Percentiles rank a stretch among this genome's conserved stretches.
Evolutionary conservation across 2,888 invertebrate genomes (phyloP).

Genomic region (Bombylius discolor): DNA sequence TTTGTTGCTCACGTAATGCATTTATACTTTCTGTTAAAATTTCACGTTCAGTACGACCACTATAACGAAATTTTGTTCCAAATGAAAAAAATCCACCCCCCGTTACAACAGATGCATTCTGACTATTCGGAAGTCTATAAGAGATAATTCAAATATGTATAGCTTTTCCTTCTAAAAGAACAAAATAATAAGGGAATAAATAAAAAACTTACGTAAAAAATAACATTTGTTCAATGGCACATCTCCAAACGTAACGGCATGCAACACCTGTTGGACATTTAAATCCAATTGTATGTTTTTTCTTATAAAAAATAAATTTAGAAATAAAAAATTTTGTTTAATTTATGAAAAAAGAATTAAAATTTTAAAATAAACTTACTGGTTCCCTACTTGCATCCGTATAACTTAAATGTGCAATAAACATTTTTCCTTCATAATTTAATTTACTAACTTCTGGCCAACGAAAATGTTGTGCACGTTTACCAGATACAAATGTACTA

Average conservation of each 20-base stretch:
- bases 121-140: constrained; percentile 67
- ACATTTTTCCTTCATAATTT: constrained; percentile 96
- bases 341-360: no score
- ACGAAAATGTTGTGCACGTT: constrained; percentile 87
- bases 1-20: constrained; percentile 47
- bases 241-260: constrained; percentile 93
- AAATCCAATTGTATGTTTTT: constrained; percentile 89
- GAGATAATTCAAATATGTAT: background rate
- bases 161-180: background rate
- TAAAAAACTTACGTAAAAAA: constrained; percentile 83
- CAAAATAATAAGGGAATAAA: background rate
- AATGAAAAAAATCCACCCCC: constrained; percentile 87
- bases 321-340: background rate
- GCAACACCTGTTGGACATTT: constrained; percentile 86
- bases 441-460: constrained; percentile 94
- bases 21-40: constrained; percentile 70
- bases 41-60: constrained; percentile 83
- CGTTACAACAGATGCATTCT: constrained; percentile 76
- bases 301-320: constrained; percentile 43
- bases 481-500: constrained; percentile 84
- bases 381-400: constrained; percentile 61
- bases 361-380: constrained; percentile 20
- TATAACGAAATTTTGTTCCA: constrained; percentile 89
- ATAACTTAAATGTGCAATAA: constrained; percentile 85
- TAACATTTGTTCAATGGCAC: constrained; percentile 93